Evolutionary conservation across 2,888 invertebrate species (phyloP), one percentile per base, ranked within the genome.

Genomic region (Blastobasis lacticolella): DNA sequence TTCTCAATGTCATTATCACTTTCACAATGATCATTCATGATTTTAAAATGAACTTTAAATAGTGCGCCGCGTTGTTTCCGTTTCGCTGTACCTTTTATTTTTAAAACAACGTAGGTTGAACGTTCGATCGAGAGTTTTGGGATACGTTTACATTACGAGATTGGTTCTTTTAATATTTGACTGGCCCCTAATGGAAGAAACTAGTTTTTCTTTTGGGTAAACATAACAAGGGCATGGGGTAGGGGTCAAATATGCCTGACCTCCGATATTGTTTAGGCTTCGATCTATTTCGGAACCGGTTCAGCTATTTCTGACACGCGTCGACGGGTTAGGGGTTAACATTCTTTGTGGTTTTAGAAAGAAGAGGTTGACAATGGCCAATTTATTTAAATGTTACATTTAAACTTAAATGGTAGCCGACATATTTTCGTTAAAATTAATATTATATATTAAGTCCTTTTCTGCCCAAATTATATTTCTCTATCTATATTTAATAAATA

Each of bases 1-100:
- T 84, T 85, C 81, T 83, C 88, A 88, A 85, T 88, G 87, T 83
- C 87, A 87, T 88, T 87, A 87, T 78, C 87, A 82, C 83, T 84
- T 83, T 85, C 80, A 80, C 85, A 81, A 84, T 85, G 81, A 83
- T 42, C 42, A 9, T 42, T 42, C 66, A 68, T 66, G 67, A 66
- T 67, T 65, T 63, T 63, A 66, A 68, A 65, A 60, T 62, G 59
- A 23, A 23, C 23, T 23, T 23, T 23, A 23, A 23, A 23, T 23
- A 23, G 23, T 23, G 23, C 23, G 23, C 23, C 23, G 23, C 23
- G n/a, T n/a, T 23, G 23, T 23, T 23, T 23, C 23, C 23, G 23
- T 23, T 23, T 23, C 23, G 23, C 23, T 23, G 23, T 23, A 23
- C 3, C 23, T 23, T 23, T 23, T 23, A 23, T 23, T 23, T 23